Evolutionary conservation across 2,113 vertebrate species (phyloP).

Genomic region (Empidonax traillii): DNA sequence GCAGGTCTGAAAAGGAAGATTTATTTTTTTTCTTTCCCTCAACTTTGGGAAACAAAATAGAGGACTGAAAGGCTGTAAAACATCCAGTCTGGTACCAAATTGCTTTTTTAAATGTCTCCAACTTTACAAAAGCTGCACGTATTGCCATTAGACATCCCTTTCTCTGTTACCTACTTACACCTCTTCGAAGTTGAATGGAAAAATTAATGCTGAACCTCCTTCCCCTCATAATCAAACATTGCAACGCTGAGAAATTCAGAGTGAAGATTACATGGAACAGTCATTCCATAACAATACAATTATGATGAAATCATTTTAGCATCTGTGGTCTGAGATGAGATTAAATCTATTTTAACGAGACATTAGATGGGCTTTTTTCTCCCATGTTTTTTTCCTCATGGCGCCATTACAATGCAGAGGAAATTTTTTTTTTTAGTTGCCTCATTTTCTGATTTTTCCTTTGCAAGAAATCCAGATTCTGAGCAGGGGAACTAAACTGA

Average conservation of each 20-base stretch:
- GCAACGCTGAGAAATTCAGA: slow-evolving; percentile 20
- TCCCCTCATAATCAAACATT: slow-evolving; percentile 51
- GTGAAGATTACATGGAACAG: not conserved
- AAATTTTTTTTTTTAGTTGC: not conserved
- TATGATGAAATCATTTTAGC: slow-evolving; percentile 66
- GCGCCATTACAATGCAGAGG: not conserved
- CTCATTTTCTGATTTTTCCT: slow-evolving; percentile 3
- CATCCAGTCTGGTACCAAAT: slow-evolving; percentile 5
- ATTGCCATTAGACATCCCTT: not conserved
- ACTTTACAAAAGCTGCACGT: slow-evolving; percentile 31
- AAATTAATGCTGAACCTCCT: slow-evolving; percentile 47
- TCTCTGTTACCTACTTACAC: slow-evolving; percentile 34
- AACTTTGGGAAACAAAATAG: slow-evolving; percentile 32
- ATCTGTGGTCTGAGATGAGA: slow-evolving; percentile 54
- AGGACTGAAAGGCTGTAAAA: slow-evolving; percentile 7
- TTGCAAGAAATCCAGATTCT: not conserved
- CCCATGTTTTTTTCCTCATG: slow-evolving; percentile 13
- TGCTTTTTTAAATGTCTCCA: not conserved
- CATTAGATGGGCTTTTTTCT: slow-evolving; percentile 27
- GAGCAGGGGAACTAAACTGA: not conserved
- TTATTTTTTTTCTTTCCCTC: not conserved
- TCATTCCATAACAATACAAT: slow-evolving; percentile 62
- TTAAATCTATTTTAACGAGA: slow-evolving; percentile 55
- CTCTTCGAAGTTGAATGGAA: slow-evolving; percentile 40
- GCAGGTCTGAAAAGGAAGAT: not conserved